Conservation (phyloP, 2,113 vertebrate genomes). For the Entelurus aequoreus region DNA sequence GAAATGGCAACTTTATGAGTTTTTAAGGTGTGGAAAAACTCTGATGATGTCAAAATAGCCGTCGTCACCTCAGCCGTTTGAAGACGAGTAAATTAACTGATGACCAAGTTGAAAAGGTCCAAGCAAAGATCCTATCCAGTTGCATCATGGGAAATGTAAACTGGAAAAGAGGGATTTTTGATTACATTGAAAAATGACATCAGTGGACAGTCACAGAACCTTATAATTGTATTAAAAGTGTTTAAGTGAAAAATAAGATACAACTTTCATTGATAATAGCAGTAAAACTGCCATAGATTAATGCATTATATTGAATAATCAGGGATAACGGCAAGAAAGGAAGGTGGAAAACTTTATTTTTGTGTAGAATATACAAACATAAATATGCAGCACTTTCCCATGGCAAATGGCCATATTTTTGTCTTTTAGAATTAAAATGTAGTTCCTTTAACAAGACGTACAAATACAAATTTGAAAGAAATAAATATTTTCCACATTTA, state of each 20-base stretch:
- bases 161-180: background rate
- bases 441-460: background rate
- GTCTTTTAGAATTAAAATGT: background rate
- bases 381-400: constrained; percentile 1
- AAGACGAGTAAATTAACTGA: background rate
- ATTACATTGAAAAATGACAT: background rate
- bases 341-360: background rate
- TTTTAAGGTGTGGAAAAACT: background rate
- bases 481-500: background rate
- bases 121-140: background rate
- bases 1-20: background rate
- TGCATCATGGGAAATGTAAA: background rate
- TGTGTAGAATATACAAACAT: background rate
- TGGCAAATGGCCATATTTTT: background rate
- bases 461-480: background rate
- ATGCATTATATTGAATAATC: background rate
- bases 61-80: background rate
- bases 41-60: constrained; percentile 1
- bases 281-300: background rate
- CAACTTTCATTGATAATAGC: background rate
- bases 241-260: background rate
- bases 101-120: background rate
- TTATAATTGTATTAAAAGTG: background rate
- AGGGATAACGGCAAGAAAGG: background rate
- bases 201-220: background rate